Percentiles rank a stretch among this genome's conserved stretches.
phyloP scores from a whole-genome alignment of 2,797 vertebrate genomes.

The Sebastes melanostomus region DNA sequence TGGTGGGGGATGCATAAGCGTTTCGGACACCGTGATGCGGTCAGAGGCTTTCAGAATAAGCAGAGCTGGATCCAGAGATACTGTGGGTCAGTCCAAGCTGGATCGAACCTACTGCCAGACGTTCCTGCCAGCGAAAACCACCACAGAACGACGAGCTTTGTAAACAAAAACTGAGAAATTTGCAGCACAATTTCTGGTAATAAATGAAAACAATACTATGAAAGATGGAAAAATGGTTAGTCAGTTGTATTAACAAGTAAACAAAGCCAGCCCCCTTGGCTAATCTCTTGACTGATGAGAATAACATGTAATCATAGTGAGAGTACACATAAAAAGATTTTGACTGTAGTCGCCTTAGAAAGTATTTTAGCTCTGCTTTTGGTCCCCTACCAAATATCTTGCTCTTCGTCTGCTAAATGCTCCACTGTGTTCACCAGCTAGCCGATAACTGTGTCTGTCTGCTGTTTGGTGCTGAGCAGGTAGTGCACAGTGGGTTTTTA shows the following conservation, averaged over 20 bases:
- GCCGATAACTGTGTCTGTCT: not conserved
- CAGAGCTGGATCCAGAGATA: conserved; percentile 11
- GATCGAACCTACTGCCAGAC: conserved; percentile 8
- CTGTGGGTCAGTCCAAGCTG: not conserved
- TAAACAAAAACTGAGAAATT: not conserved
- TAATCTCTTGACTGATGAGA: not conserved
- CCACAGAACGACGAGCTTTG: not conserved
- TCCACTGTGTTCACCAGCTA: not conserved
- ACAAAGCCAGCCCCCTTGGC: not conserved
- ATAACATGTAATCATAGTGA: not conserved
- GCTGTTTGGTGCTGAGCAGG: not conserved
- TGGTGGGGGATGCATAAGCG: not conserved
- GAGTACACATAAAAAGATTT: not conserved
- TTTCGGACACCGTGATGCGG: conserved; percentile 27
- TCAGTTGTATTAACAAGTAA: not conserved
- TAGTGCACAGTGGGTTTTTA: not conserved
- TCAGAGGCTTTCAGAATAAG: conserved; percentile 23
- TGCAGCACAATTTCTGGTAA: not conserved
- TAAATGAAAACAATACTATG: not conserved
- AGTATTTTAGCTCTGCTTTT: not conserved
- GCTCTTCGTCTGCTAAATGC: not conserved
- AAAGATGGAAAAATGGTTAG: not conserved
- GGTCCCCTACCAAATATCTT: not conserved
- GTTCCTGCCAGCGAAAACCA: not conserved
- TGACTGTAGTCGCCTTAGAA: not conserved